Evolutionary conservation across 2,888 invertebrate species (phyloP).

Genomic region (Disparrhopalites patrizii): DNA sequence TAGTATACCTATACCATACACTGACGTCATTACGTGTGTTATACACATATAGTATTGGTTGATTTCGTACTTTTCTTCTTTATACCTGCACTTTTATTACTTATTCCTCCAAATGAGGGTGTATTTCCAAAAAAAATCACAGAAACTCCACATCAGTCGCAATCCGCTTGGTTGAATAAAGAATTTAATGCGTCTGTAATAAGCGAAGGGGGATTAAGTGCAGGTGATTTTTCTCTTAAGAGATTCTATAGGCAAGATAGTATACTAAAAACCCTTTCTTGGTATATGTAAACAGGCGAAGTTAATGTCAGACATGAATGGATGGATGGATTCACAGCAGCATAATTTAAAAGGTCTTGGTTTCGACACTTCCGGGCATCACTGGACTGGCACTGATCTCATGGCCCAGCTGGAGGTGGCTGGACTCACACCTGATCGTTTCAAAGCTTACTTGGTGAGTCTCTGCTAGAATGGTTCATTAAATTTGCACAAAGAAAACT

Average conservation of each 20-base stretch:
- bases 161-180: no score
- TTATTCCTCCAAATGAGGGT: no score
- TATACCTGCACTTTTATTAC: no score
- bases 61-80: no score
- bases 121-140: no score
- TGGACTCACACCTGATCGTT: conserved; percentile 11
- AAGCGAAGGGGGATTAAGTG: no score
- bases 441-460: conserved; percentile 3
- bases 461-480: no score
- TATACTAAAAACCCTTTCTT: background rate
- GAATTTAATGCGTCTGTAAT: no score
- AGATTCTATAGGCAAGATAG: background rate
- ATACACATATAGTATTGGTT: background rate
- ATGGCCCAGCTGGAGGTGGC: conserved; percentile 15
- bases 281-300: conserved; percentile 25
- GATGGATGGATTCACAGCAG: conserved; percentile 28
- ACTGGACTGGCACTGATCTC: conserved; percentile 28
- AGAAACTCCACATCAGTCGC: no score
- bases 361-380: conserved; percentile 19
- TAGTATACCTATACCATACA: background rate
- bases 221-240: background rate
- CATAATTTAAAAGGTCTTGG: conserved; percentile 7
- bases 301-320: conserved; percentile 19
- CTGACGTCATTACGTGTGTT: background rate
- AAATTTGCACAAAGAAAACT: no score